Conservation (phyloP, 2,797 vertebrate genomes). For the Tachyglossus aculeatus region DNA sequence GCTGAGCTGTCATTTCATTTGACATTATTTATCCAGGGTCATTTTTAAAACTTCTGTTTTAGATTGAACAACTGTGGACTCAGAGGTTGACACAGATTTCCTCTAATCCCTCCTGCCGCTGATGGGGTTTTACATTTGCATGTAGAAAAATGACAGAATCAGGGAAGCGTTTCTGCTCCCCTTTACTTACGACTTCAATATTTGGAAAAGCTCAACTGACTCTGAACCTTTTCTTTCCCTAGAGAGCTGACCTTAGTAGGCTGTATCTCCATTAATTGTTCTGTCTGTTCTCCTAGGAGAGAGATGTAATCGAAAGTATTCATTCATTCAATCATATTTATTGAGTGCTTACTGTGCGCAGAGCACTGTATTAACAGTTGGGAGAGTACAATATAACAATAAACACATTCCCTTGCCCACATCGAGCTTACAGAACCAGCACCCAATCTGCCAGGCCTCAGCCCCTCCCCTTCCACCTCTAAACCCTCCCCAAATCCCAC, state of each 20-base stretch:
- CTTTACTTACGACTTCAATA: neutral
- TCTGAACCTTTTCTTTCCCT: neutral
- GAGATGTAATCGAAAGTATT: neutral
- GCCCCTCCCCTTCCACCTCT: too few relatives aligned
- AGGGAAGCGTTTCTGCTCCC: neutral
- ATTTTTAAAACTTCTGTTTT: neutral
- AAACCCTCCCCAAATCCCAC: too few relatives aligned
- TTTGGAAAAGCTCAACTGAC: neutral
- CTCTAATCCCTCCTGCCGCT: constrained; percentile 2
- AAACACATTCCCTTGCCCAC: too few relatives aligned
- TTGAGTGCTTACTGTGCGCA: too few relatives aligned
- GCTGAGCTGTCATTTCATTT: neutral
- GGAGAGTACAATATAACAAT: too few relatives aligned
- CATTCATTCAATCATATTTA: too few relatives aligned
- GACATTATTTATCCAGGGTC: neutral
- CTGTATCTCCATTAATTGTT: neutral
- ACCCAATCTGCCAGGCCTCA: too few relatives aligned
- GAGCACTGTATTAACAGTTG: too few relatives aligned
- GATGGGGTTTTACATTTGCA: neutral
- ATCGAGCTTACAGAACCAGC: too few relatives aligned
- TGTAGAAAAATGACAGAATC: neutral
- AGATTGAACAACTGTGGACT: neutral
- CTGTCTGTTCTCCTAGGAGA: neutral
- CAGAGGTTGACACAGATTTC: too few relatives aligned
- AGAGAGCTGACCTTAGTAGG: neutral